Base-by-base conservation (phyloP, 2,888 invertebrate species). In the Colostygia pectinataria region DNA sequence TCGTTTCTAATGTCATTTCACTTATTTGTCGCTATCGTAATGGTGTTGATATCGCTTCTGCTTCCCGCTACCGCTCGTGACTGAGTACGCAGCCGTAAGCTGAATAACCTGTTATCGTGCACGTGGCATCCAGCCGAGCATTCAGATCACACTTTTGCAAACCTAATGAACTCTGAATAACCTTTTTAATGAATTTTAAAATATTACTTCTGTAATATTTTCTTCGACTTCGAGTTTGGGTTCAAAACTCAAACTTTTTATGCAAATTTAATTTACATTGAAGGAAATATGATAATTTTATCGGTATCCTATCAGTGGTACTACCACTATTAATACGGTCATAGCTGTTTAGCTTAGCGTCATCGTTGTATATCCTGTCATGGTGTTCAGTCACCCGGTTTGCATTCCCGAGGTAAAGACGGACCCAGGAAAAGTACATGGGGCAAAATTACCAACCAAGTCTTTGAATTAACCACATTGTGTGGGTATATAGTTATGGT, bases 21-120 rank as follows among this genome's bases (percentile, higher is more conserved):
- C 18, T 3, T 18, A 4, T 18, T 18, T 18, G 4, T 18, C 18
- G 4, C 4, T 18, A 18, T 18, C 2, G 2, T 4, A 18, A 3
- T 2, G 4, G 18, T 2, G 18, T 18, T 3, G 18, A 3, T 3
- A 18, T 3, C 37, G 12, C n/a, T 25, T 28, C 20, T 5, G n/a
- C 13, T 28, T 40, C 5, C 15, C 61, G 61, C 62, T 56, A 29
- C 38, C 48, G 47, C 46, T 40, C 10, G 9, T 54, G 57, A 68
- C 49, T 40, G 38, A 49, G 40, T 18, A 8, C 52, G 25, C 37
- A 40, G 47, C 50, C 57, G 73, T 64, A 71, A 70, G 74, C 75
- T 67, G 75, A 80, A 77, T 74, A 83, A 83, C 83, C 83, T 83
- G 80, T 83, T 83, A 83, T 83, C 79, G 67, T 75, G 66, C 84